Percentiles rank a stretch among this genome's conserved stretches.
These are phyloP conservation scores for Coelinius sp. DNA, from an alignment of 2,888 invertebrate genomes.

Conservation along the genomic window DNA sequence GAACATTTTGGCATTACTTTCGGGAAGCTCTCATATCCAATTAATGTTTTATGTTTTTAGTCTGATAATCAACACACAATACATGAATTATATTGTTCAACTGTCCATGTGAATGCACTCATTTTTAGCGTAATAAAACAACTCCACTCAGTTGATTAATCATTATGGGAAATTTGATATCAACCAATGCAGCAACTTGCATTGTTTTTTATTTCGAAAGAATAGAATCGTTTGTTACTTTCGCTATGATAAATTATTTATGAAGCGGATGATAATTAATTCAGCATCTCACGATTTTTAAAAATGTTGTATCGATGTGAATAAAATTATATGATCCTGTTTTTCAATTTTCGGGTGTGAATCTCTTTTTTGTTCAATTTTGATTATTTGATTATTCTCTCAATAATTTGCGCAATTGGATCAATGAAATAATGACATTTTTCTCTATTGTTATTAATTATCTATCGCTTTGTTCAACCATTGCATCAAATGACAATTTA, in stretches of 20 bases:
- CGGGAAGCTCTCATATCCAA: constrained; percentile 46
- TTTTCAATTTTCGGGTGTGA: background rate
- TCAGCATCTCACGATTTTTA: background rate
- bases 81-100: constrained; percentile 39
- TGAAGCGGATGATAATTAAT: background rate
- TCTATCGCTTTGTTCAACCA: background rate
- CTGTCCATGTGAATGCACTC: constrained; percentile 44
- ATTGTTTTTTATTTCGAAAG: background rate
- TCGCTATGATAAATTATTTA: background rate
- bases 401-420: constrained; percentile 41
- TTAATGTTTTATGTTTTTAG: constrained; percentile 38
- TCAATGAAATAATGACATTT: constrained; percentile 28
- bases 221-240: background rate
- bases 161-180: background rate
- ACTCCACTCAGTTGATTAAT: background rate
- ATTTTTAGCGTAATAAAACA: constrained; percentile 35
- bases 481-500: constrained; percentile 16
- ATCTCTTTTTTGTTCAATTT: background rate
- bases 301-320: background rate
- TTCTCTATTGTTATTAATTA: background rate
- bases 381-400: too few species aligned
- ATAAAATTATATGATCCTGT: background rate
- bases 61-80: constrained; percentile 20
- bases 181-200: background rate
- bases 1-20: constrained; percentile 39